Evolutionary conservation across 1,140 invertebrate genomes (phyloP), one percentile per base, ranked within the genome.

Genomic region (Sitodiplosis mosellana): DNA sequence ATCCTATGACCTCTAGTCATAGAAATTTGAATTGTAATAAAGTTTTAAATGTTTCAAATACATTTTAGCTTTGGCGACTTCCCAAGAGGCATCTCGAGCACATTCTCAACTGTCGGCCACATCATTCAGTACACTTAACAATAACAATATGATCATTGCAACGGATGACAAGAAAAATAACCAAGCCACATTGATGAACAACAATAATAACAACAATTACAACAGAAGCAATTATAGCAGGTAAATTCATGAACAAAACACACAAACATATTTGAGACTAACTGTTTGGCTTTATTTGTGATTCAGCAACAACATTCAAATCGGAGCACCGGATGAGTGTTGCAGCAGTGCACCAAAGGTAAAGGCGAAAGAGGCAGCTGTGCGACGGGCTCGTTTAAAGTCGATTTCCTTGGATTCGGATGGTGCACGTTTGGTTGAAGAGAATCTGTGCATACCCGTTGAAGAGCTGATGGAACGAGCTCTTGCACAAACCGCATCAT

Each of bases 351-450:
- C 27, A 27, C 27, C 27, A 27, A 27, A 27, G 27, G 4, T 10
- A 38, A 38, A 38, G 14, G 18, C n/a, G 4, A 43, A 34, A 33
- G 22, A 14, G 8, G 7, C 18, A 27, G 33, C 40, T 10, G 34
- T 18, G 8, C 36, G 69, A 54, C 51, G 69, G 48, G 68, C 69
- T 50, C 56, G 69, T 49, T 53, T 71, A 45, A 70, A 71, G 57
- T 70, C 68, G n/a, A 70, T 70, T 53, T 71, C 69, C 0, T 50
- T 71, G 36, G 69, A 71, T 55, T 71, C 69, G 6, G 69, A 71
- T 53, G 68, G 69, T 53, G 69, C 69, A 17, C 67, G 66, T 55
- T 68, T 71, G 50, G 69, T 71, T 19, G 68, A 71, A 59, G 68
- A 69, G 52, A 71, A 71, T 53, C 54, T 71, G 48, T 67, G 67